Conservation (phyloP, 1,140 invertebrate genomes). For the Megalopta genalis region DNA sequence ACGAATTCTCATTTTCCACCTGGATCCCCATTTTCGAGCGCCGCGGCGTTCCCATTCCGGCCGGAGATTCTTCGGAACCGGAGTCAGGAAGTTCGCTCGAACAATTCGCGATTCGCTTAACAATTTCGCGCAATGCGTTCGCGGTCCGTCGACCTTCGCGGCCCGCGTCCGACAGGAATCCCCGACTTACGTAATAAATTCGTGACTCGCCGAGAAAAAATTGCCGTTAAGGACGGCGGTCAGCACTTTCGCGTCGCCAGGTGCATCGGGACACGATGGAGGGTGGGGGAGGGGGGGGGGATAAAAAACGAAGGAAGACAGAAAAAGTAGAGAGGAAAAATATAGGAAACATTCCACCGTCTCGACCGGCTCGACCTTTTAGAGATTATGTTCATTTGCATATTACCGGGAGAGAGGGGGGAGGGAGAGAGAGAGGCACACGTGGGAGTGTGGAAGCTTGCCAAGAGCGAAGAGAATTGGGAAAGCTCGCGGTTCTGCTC, state of each 20-base stretch:
- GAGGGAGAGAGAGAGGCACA: not conserved
- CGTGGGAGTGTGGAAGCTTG: constrained; percentile 25
- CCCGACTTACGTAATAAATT: not conserved
- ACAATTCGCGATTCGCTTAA: not conserved
- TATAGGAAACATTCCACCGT: constrained; percentile 1
- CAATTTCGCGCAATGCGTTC: not conserved
- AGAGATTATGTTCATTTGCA: constrained; percentile 47
- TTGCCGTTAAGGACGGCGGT: not conserved
- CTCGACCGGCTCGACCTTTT: constrained; percentile 32
- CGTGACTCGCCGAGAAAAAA: not conserved
- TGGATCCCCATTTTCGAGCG: too few relatives aligned
- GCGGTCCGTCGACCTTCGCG: too few relatives aligned
- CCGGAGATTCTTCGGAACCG: not conserved
- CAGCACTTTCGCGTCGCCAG: not conserved
- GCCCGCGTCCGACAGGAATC: not conserved
- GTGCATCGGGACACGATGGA: not conserved
- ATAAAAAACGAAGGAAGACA: not conserved
- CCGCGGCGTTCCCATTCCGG: too few relatives aligned
- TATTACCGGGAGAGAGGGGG: constrained; percentile 21
- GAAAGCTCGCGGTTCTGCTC: constrained; percentile 21
- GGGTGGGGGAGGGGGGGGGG: too few relatives aligned
- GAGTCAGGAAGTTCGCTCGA: not conserved
- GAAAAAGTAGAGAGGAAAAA: not conserved
- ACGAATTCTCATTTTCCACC: too few relatives aligned
- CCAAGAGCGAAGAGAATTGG: constrained; percentile 22